These are phyloP conservation scores for Dipodomys spectabilis DNA, from an alignment of 2,113 vertebrate genomes.

Conservation along the genomic window DNA sequence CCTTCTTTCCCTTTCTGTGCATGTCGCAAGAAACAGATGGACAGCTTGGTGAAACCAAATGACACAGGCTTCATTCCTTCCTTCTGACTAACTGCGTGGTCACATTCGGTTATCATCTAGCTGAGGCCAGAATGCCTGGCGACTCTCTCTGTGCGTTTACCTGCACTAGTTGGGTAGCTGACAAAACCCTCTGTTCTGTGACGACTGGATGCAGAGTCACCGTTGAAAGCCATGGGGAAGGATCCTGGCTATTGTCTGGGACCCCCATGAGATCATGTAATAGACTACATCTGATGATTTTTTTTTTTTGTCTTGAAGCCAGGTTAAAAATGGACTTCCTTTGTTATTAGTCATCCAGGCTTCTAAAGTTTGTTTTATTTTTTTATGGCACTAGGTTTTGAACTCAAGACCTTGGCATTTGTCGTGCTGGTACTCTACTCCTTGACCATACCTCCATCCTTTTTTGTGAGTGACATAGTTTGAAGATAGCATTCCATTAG, in stretches of 20 bases:
- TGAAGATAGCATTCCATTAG: too few species aligned
- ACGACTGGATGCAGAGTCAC: fast-evolving
- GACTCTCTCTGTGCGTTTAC: neutral
- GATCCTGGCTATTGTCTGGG: neutral
- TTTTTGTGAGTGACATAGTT: too few species aligned
- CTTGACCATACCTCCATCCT: too few species aligned
- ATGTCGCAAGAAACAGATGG: neutral
- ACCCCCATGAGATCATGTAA: neutral
- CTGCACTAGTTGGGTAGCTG: neutral
- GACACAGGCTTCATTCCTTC: neutral
- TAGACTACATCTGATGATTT: neutral
- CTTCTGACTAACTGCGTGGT: neutral
- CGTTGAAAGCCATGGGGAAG: neutral
- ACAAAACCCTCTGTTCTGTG: neutral
- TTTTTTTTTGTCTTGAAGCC: neutral
- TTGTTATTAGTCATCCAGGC: neutral
- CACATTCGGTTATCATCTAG: too few species aligned
- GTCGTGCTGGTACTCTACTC: too few species aligned
- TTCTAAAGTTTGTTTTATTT: neutral
- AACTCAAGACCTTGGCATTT: too few species aligned
- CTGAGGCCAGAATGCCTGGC: neutral
- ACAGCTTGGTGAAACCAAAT: neutral
- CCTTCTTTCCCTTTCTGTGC: neutral
- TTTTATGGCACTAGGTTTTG: too few species aligned
- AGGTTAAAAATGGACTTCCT: neutral